Evolutionary conservation across 2,797 vertebrate genomes (phyloP), one percentile per base, ranked within the genome.

Genomic region (Pogoniulus pusillus): DNA sequence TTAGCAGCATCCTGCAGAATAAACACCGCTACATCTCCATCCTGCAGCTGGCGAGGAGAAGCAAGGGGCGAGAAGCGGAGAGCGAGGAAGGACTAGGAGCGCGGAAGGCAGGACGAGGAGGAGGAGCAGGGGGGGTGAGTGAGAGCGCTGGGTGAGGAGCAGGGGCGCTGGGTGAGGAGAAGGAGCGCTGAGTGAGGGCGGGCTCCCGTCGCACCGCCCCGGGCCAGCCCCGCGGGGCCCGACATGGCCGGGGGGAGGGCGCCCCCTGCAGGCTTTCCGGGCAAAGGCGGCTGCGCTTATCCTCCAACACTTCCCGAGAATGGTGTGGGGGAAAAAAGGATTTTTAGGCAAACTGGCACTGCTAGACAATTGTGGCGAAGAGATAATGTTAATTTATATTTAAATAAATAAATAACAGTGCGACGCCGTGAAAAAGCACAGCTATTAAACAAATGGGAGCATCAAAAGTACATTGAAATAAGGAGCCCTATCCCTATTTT

Each of bases 241-340:
- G 60, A 49, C 79, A 79, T 81, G 39, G 59, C 59, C 82, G 89
- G n/a, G 89, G 2, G n/a, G 58, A 77, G 70, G 54, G 70, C 94
- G 87, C 87, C 94, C 90, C 94, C 94, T 93, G 91, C 70, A 12
- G 93, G 57, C 43, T 29, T 13, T 18, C 24, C 32, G 13, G 24
- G 16, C 16, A 6, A 11, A 18, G 12, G 18, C 24, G 37, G 62
- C 59, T 19, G 41, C 41, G 43, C 43, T 39, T 24, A 6, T 16
- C 20, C 20, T 11, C 30, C 41, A 8, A 10, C 63, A 30, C 30
- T 8, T 34, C 15, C 16, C 12, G n/a, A 30, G 30, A 22, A 24
- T 15, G 32, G 10, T 9, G 13, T 6, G 22, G 60, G 18, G 29
- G 35, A 53, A 54, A 16, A 3, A 14, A 24, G 12, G n/a, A 7